Evolutionary conservation across 2,797 vertebrate species (phyloP).

Genomic region (Gephyroberyx darwinii): DNA sequence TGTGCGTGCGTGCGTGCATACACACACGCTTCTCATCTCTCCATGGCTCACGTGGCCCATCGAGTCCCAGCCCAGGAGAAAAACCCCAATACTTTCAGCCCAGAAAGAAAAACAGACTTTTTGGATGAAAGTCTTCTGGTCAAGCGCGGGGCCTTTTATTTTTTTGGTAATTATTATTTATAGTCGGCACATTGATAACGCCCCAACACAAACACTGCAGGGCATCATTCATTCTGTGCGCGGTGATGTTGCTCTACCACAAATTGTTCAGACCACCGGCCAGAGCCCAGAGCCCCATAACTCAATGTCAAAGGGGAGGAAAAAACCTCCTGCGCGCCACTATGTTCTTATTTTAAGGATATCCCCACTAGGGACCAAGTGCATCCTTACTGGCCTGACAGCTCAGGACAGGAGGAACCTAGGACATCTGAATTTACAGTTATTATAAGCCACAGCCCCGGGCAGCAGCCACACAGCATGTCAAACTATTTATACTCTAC

Average conservation of each 20-base stretch:
- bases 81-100: slow-evolving; percentile 76
- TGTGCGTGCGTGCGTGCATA: slow-evolving; percentile 5
- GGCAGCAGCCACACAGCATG: slow-evolving; percentile 69
- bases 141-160: slow-evolving; percentile 78
- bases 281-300: slow-evolving; percentile 85
- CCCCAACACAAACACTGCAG: slow-evolving; percentile 86
- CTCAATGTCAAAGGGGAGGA: slow-evolving; percentile 81
- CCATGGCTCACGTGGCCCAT: slow-evolving; percentile 70
- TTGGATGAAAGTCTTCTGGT: slow-evolving; percentile 82
- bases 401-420: slow-evolving; percentile 70
- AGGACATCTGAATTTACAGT: slow-evolving; percentile 78
- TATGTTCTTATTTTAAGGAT: slow-evolving; percentile 80
- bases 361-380: slow-evolving; percentile 72
- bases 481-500: slow-evolving; percentile 75
- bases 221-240: slow-evolving; percentile 83
- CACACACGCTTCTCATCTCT: slow-evolving; percentile 55
- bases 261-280: slow-evolving; percentile 86
- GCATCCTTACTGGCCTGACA: slow-evolving; percentile 74
- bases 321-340: slow-evolving; percentile 65
- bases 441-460: slow-evolving; percentile 77
- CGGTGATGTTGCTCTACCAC: slow-evolving; percentile 82
- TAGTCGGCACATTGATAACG: slow-evolving; percentile 85
- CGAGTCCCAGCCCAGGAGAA: slow-evolving; percentile 60
- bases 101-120: slow-evolving; percentile 82
- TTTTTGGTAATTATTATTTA: slow-evolving; percentile 86